These are phyloP conservation scores for Macaca fascicularis DNA, from an alignment of 2,113 vertebrate genomes.

Conservation along the genomic window DNA sequence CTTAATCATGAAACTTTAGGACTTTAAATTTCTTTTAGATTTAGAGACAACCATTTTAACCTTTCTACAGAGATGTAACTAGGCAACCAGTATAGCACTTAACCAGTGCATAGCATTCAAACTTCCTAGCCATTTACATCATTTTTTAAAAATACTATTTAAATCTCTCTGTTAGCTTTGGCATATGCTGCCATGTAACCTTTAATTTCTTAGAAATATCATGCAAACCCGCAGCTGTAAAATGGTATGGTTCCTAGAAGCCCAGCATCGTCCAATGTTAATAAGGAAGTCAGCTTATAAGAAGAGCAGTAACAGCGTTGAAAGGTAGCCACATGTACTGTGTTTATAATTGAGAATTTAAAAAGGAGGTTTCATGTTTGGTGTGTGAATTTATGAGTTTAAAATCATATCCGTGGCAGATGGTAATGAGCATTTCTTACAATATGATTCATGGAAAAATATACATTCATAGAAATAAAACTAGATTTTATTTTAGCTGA, in stretches of 20 bases:
- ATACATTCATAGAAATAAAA: slow-evolving; percentile 11
- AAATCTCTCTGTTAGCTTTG: slow-evolving; percentile 43
- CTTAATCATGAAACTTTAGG: slow-evolving; percentile 51
- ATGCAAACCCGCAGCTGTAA: neutral
- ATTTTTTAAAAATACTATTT: slow-evolving; percentile 39
- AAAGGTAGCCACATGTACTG: neutral
- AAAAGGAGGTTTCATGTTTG: neutral
- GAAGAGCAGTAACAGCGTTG: too few relatives aligned
- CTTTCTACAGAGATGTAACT: slow-evolving; percentile 66
- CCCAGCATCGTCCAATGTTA: neutral
- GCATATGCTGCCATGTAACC: slow-evolving; percentile 10
- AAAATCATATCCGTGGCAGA: slow-evolving; percentile 2
- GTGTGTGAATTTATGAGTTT: neutral
- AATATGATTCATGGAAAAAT: neutral
- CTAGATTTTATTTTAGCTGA: slow-evolving; percentile 1
- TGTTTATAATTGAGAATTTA: neutral
- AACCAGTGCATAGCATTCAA: slow-evolving; percentile 5
- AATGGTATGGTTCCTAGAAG: slow-evolving; percentile 24
- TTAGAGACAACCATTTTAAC: slow-evolving; percentile 61
- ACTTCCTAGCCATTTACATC: slow-evolving; percentile 1
- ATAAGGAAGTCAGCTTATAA: neutral
- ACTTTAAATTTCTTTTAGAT: slow-evolving; percentile 55
- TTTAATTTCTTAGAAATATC: slow-evolving; percentile 59
- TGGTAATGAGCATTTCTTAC: neutral
- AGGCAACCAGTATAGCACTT: slow-evolving; percentile 59